Conservation (phyloP, 2,113 vertebrate species). For the Paralichthys olivaceus region DNA sequence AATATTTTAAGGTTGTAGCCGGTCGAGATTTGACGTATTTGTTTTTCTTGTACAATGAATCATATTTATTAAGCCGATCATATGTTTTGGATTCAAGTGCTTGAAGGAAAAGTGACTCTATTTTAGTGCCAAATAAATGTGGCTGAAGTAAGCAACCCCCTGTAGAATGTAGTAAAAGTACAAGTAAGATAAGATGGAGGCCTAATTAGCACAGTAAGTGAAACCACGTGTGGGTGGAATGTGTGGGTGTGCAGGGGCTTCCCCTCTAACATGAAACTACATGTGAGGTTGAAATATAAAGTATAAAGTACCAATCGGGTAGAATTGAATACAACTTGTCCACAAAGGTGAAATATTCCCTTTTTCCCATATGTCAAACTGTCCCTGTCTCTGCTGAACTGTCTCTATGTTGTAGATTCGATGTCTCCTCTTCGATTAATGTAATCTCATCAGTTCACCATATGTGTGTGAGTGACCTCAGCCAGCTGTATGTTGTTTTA, state of each 20-base stretch:
- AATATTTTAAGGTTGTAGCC: neutral
- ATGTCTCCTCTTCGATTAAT: neutral
- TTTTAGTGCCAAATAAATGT: too few relatives aligned
- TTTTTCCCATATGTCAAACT: too few relatives aligned
- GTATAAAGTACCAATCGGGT: too few relatives aligned
- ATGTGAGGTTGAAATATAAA: too few relatives aligned
- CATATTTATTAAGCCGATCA: neutral
- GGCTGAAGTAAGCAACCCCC: neutral
- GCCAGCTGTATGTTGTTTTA: constrained; percentile 26
- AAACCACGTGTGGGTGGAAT: neutral
- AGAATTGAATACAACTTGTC: too few relatives aligned
- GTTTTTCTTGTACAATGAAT: neutral
- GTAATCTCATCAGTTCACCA: constrained; percentile 20
- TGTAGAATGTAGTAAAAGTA: neutral
- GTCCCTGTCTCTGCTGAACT: neutral
- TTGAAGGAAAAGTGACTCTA: too few relatives aligned
- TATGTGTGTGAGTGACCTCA: constrained; percentile 16
- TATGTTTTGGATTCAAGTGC: neutral
- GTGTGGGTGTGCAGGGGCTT: neutral
- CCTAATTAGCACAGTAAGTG: too few relatives aligned
- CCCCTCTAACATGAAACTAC: too few relatives aligned
- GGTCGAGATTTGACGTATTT: neutral
- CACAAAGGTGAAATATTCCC: too few relatives aligned
- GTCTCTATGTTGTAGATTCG: neutral
- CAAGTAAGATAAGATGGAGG: neutral